Base-by-base conservation (phyloP, 2,888 invertebrate genomes). In the Germaria angustata region DNA sequence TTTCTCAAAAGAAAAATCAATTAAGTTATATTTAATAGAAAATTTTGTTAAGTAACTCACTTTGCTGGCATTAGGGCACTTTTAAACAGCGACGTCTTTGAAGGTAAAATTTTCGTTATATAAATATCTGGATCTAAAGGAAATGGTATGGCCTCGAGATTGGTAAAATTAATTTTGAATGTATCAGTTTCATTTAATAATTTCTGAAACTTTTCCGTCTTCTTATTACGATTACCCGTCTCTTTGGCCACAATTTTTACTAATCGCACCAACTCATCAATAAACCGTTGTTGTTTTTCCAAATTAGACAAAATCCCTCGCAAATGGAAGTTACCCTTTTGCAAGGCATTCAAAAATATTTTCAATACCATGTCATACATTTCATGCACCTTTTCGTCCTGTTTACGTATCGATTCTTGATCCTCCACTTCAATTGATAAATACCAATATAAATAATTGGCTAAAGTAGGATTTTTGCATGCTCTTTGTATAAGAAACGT, bases 361-460 rank as follows among this genome's bases (percentile, higher is more conserved):
- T 95, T 94, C 93, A 98, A 95, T 24, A 99, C 98, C 80, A 95
- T 95, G 63, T 95, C 92, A 90, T 98, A 99, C 97, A 98, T 98
- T 86, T 95, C 94, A 55, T 95, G 92, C 0, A 95, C 93, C 61
- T 93, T 93, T 66, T 93, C 92, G 88, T 97, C 96, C 90, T 96
- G 96, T 86, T 95, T 95, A 9, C 92, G 92, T 68, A 92, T 90
- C 32, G 93, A 93, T 89, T 95, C 95, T 85, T 95, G 95, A 91
- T 97, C 97, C 91, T 98, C 98, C 90, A 98, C 97, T 92, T 99
- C 99, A 82, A 98, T 96, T 79, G 96, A 93, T 85, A 98, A 92
- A 92, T 97, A 98, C 99, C 99, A 99, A 92, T 97, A 99, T 86
- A 99, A 95, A 91, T 99, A 99, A 92, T 99, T 99, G 59, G 98